Base-by-base conservation (phyloP, 2,113 vertebrate species). In the Camelus dromedarius region DNA sequence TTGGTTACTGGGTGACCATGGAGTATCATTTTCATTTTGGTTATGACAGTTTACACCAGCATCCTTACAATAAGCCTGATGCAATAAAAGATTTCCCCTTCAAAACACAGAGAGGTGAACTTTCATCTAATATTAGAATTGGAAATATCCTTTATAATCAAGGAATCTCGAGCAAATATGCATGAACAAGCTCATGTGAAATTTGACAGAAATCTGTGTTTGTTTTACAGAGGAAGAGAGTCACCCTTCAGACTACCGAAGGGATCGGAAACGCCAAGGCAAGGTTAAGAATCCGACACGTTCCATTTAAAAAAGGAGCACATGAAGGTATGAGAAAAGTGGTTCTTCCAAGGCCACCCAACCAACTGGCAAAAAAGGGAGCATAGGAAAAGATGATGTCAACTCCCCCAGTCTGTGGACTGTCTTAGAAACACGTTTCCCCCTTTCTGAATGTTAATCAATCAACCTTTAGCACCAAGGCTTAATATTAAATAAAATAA, bases 71-170 rank as follows among this genome's bases (percentile, higher is more conserved):
- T 73, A 73, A 92, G 16, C 8, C 46, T 28, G 3, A 38, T 14
- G 8, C 35, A 70, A 62, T 28, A 35, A 50, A 85, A 35, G 18
- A 60, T 22, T 30, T 76, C 82, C 62, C 18, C 75, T 75, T 28
- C 35, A 67, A 92, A 92, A 22, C 5, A 26, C 73, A 76, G 52
- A 88, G 3, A 67, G 75, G 38, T 69, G 32, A 82, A n/a, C 81
- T 81, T 84, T 38, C 62, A n/a, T 16, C 80, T 64, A 89, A 26
- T 52, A 92, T 52, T 58, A 91, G 52, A 96, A 88, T 10, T 66
- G 54, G 38, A 93, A 96, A 92, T 30, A 64, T 10, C 26, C 66
- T 89, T 77, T 86, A 32, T 32, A 48, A 93, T 91, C 42, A 91
- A 97, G 72, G 38, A 90, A 70, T 81, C 52, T 14, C 50, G 18